Conservation (phyloP, 2,113 vertebrate species). For the Vulpes lagopus region DNA sequence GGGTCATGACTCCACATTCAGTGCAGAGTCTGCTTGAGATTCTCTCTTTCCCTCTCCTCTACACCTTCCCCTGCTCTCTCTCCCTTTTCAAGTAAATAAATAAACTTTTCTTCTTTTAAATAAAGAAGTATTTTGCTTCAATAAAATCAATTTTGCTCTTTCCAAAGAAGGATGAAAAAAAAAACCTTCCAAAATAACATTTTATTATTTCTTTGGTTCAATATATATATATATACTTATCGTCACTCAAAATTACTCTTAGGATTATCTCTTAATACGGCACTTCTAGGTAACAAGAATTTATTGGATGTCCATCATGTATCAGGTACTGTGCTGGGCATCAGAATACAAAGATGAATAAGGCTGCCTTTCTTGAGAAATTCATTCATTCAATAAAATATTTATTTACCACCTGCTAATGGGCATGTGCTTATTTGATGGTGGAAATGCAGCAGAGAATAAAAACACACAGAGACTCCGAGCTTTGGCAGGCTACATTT, state of each 20-base stretch:
- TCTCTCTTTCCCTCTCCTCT: no score
- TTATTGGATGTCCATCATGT: background rate
- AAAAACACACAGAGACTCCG: background rate
- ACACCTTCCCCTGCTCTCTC: no score
- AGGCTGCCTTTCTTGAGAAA: slow-evolving; percentile 10
- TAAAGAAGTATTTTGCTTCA: background rate
- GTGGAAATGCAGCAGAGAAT: background rate
- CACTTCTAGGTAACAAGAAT: background rate
- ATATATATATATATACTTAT: background rate
- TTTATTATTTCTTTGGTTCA: slow-evolving; percentile 9
- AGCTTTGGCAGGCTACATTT: background rate
- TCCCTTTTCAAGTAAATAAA: no score
- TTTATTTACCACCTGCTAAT: background rate
- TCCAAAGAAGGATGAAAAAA: background rate
- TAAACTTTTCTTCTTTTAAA: no score
- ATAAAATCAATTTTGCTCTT: slow-evolving; percentile 28
- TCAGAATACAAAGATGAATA: background rate
- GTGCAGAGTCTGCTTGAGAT: no score
- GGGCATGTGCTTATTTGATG: background rate
- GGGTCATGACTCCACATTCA: no score
- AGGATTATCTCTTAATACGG: background rate
- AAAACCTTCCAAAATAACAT: background rate
- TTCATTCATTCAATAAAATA: background rate
- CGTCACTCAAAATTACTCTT: background rate
- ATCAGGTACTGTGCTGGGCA: background rate